These are phyloP conservation scores for Tromatobia lineatoria DNA, from an alignment of 2,888 invertebrate species.

Conservation along the genomic window DNA sequence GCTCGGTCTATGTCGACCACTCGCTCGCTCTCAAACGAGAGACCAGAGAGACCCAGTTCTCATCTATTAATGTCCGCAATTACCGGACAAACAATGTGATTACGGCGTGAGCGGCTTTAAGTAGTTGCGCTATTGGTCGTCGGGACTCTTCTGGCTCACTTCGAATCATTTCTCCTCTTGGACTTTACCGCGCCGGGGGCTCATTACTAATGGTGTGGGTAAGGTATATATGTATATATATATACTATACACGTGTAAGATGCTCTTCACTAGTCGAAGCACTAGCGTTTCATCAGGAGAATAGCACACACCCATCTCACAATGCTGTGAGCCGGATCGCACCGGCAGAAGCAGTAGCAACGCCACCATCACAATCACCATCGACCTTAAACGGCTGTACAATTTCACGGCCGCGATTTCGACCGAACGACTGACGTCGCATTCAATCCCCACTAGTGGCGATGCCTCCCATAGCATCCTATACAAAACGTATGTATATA, in stretches of 20 bases:
- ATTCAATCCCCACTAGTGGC: background rate
- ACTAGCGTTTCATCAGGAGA: background rate
- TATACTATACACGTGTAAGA: background rate
- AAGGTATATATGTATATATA: background rate
- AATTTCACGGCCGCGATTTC: constrained; percentile 66
- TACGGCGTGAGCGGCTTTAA: constrained; percentile 76
- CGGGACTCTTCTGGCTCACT: constrained; percentile 46
- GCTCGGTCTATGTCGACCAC: constrained; percentile 44
- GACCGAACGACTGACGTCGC: constrained; percentile 36
- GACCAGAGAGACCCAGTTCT: constrained; percentile 79
- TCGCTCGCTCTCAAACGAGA: constrained; percentile 44
- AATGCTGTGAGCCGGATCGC: background rate
- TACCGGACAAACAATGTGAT: constrained; percentile 81
- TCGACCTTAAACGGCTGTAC: constrained; percentile 46
- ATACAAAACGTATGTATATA: background rate
- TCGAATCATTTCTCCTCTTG: constrained; percentile 69
- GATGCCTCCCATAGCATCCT: background rate
- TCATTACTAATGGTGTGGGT: constrained; percentile 11
- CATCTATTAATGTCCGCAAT: constrained; percentile 82
- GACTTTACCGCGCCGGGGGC: constrained; percentile 36
- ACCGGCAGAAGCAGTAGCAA: constrained; percentile 10
- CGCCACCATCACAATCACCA: background rate
- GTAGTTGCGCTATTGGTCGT: constrained; percentile 76
- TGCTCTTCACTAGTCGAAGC: constrained; percentile 19
- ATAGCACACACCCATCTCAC: constrained; percentile 18